Evolutionary conservation across 2,797 vertebrate species (phyloP), one percentile per base, ranked within the genome.

Genomic region (Merluccius polli): DNA sequence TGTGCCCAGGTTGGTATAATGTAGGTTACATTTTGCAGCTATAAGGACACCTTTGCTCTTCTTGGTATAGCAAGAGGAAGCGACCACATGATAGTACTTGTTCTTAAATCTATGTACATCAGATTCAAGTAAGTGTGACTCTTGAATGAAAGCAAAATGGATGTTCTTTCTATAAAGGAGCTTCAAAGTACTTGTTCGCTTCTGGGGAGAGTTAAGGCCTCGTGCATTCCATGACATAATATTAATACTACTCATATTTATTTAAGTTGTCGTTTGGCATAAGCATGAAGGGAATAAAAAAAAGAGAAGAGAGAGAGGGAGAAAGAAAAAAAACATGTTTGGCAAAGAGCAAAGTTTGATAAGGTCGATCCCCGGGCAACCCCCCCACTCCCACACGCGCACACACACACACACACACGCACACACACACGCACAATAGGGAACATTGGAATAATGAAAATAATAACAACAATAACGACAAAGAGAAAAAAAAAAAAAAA

Each of bases 81-180:
- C 67, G 12, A 68, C 30, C 67, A 68, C 67, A 31, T 69, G 67
- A 69, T 69, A 27, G 16, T 69, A 41, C 13, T 59, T 75, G 29
- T 75, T 70, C 4, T 69, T 10, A 38, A 69, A 68, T 70, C 74
- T 75, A 44, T 44, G 35, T 29, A 69, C 65, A 70, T 70, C 74
- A 75, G 63, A 4, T 29, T 69, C 33, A 2, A 75, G 65, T 27
- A 24, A 30, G 9, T 75, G 63, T 70, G 74, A 9, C 73, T 75
- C 31, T 13, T 75, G 74, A 1, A 75, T 75, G 24, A 69, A 75
- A 27, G 74, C 74, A 70, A 75, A 75, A 11, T 75, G 32, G 30
- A 70, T 70, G 13, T 41, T 41, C 11, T 41, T 41, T 2, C 38
- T 41, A 11, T 41, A 13, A 41, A 41, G 38, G 9, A 41, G 9